Evolutionary conservation across 2,797 vertebrate species (phyloP), one percentile per base, ranked within the genome.

Genomic region (Anas capensis): DNA sequence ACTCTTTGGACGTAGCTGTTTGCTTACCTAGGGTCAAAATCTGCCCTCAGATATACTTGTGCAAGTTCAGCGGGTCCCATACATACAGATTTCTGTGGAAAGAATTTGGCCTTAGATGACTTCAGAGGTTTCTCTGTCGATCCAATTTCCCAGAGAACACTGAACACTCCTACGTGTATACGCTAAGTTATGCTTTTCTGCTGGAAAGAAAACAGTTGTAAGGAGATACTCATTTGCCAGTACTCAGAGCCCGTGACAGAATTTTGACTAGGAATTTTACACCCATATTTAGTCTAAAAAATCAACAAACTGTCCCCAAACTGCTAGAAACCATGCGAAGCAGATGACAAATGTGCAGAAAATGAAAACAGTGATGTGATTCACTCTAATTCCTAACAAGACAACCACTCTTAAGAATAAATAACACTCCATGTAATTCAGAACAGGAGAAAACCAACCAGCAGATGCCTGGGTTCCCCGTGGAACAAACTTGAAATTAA

Each of bases 1-100:
- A 77, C 92, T 88, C 83, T 19, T 96, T 95, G 83, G 89, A 94
- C 54, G 1, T 88, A 61, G 93, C 69, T 94, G 81, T 93, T 97
- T 95, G 94, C 96, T 97, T 97, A 97, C 95, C 92, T 97, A 95
- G 85, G 95, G 96, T 96, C 95, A 97, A 93, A 94, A 97, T 97
- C 96, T 97, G 94, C 94, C 95, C 95, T 95, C 88, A 87, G 95
- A 94, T 86, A 90, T 77, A 72, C 90, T 60, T 93, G 65, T 88
- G 94, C 69, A 82, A 97, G 92, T 96, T 97, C 91, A 92, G 58
- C 27, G 1, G 56, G 82, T 94, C 91, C 75, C 93, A 78, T 66
- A 75, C 93, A 94, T 31, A 93, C 80, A 80, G 86, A 92, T 83
- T 96, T 97, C 77, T 89, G 64, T 92, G 95, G 89, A 97, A 97